Conservation (phyloP, 2,888 invertebrate species). For the Heteromurus nitidus region DNA sequence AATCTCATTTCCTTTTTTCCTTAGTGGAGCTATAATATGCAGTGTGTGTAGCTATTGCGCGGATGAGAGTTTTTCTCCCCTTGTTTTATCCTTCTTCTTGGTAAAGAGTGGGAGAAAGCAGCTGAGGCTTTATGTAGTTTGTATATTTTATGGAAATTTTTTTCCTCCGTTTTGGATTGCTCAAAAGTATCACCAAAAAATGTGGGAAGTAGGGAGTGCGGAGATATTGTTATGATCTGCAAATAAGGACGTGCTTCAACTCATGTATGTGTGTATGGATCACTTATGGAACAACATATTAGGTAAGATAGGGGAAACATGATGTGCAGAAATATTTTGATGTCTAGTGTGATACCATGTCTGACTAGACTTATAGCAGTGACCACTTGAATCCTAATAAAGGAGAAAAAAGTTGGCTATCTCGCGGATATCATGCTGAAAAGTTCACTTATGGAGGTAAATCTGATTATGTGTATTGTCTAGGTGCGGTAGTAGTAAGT, state of each 20-base stretch:
- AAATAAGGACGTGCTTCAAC: neutral
- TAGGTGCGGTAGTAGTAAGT: too few species aligned
- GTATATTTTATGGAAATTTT: slow-evolving; percentile 24
- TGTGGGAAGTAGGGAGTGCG: neutral
- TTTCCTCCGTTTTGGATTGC: neutral
- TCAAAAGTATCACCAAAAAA: neutral
- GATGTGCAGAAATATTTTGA: neutral
- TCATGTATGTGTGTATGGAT: too few species aligned
- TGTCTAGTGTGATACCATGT: too few species aligned
- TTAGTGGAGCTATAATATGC: slow-evolving; percentile 19
- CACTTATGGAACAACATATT: neutral
- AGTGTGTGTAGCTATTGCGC: neutral
- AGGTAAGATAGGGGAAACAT: neutral
- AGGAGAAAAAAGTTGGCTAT: too few species aligned
- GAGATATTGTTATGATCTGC: neutral
- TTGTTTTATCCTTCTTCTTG: neutral
- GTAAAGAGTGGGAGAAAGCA: neutral
- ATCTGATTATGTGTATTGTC: too few species aligned
- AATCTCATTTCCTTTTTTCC: slow-evolving; percentile 41
- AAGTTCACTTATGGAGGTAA: too few species aligned
- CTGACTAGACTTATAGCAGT: too few species aligned
- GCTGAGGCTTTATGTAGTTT: slow-evolving; percentile 26
- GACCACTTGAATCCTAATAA: too few species aligned
- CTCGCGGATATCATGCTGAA: too few species aligned
- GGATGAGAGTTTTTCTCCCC: slow-evolving; percentile 1